Evolutionary conservation across 2,888 invertebrate genomes (phyloP), one percentile per base, ranked within the genome.

Genomic region (Troilus luridus): DNA sequence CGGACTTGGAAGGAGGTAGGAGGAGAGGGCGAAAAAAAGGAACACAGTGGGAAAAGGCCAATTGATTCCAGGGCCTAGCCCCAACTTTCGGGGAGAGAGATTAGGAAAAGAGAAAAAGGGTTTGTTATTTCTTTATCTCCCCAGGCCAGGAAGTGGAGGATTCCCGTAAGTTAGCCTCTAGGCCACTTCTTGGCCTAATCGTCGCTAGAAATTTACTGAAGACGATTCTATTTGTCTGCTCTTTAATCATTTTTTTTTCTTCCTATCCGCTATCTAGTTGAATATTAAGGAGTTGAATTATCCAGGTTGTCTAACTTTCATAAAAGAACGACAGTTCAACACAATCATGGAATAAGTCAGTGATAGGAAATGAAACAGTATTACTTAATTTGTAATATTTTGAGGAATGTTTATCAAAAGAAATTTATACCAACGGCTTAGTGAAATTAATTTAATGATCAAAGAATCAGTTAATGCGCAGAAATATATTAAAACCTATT

Each of bases 61-160:
- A 85, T 85, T 85, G 85, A 85, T 85, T 85, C 41, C 85, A 56
- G 85, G 85, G 56, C 85, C 85, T n/a, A 85, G 85, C 85, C 85
- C 85, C 85, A 85, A 85, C 85, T 85, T 85, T 85, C 56, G 56
- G 12, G 85, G 56, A 56, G 85, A 85, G 56, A 85, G 85, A 85
- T 85, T 85, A 85, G 85, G 85, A 85, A 85, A 85, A 56, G 85
- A 85, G 85, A 85, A 85, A 58, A 85, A 85, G 85, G 85, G 85
- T 85, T 85, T 85, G 85, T 85, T 85, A 85, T 85, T 85, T 85
- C 85, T 85, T 85, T 85, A 85, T 85, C 85, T 85, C 56, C n/a
- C 54, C 56, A 12, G 85, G 85, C 85, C 85, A 85, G 85, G 54
- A 58, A 58, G 85, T 85, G 54, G 56, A 58, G 85, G 85, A 85